Evolutionary conservation across 2,113 vertebrate genomes (phyloP).

Genomic region (Romanogobio albipinnatus): DNA sequence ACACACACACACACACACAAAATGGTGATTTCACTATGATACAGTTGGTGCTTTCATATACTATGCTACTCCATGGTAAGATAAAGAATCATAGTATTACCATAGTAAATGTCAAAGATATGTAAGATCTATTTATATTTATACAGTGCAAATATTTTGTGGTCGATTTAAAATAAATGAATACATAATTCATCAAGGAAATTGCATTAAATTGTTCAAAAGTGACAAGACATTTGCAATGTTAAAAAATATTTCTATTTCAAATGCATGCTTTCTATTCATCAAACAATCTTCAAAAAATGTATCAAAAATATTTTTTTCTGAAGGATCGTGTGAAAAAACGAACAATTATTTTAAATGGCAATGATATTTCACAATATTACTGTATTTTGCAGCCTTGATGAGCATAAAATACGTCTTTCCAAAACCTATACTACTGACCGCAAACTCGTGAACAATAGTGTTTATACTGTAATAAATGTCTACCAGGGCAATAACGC

Average conservation of each 20-base stretch:
- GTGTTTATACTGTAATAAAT: neutral
- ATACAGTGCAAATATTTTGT: too few species aligned
- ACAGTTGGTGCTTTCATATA: too few species aligned
- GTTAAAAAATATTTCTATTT: too few species aligned
- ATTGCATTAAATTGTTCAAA: neutral
- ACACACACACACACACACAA: too few species aligned
- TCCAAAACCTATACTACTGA: neutral
- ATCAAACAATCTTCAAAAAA: neutral
- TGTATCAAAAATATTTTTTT: neutral
- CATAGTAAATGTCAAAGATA: too few species aligned
- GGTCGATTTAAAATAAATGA: too few species aligned
- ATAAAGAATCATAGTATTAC: too few species aligned
- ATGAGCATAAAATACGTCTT: too few species aligned
- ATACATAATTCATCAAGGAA: neutral
- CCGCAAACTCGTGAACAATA: neutral
- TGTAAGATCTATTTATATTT: too few species aligned
- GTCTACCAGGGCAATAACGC: neutral
- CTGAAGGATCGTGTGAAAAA: neutral
- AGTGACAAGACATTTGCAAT: neutral
- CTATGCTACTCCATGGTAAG: too few species aligned
- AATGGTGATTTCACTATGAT: too few species aligned
- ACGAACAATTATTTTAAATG: neutral
- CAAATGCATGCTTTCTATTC: too few species aligned
- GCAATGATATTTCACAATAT: neutral
- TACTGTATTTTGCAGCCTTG: neutral